A percentile compares a stretch with the other conserved stretches of the same genome.
Conservation (phyloP, 2,888 invertebrate species). For the Hirtodrosophila alboralis region DNA sequence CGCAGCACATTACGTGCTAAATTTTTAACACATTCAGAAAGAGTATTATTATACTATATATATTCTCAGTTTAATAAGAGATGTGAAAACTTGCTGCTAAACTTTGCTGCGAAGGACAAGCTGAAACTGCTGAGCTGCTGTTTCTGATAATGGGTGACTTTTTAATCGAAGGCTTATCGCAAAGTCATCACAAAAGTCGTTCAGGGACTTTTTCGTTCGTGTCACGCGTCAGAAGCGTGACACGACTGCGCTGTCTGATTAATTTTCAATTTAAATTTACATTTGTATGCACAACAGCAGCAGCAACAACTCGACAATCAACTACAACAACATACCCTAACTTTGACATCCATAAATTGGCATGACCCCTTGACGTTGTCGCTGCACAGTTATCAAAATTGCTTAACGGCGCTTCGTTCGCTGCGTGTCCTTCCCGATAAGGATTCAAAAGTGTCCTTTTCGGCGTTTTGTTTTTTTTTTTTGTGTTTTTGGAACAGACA, state of each 20-base stretch:
- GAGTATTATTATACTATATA: too few species aligned
- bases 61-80: too few species aligned
- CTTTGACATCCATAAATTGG: conserved; percentile 52
- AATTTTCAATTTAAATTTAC: conserved; percentile 71
- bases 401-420: conserved; percentile 46
- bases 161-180: conserved; percentile 61
- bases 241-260: conserved; percentile 52
- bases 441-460: conserved; percentile 59
- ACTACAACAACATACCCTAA: conserved; percentile 14
- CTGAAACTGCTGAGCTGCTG: conserved; percentile 47
- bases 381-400: conserved; percentile 66
- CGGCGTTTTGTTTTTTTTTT: conserved; percentile 14
- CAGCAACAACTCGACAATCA: conserved; percentile 15
- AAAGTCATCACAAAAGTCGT: conserved; percentile 45
- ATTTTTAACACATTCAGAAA: not conserved
- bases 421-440: conserved; percentile 45
- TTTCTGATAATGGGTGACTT: conserved; percentile 46
- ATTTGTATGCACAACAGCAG: conserved; percentile 60
- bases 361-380: conserved; percentile 54
- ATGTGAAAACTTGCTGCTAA: conserved; percentile 39
- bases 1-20: too few species aligned
- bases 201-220: conserved; percentile 21
- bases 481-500: conserved; percentile 13
- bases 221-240: conserved; percentile 13
- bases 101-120: conserved; percentile 42